These are phyloP conservation scores for Epirrita christyi DNA, from an alignment of 2,888 invertebrate species.

Conservation along the genomic window DNA sequence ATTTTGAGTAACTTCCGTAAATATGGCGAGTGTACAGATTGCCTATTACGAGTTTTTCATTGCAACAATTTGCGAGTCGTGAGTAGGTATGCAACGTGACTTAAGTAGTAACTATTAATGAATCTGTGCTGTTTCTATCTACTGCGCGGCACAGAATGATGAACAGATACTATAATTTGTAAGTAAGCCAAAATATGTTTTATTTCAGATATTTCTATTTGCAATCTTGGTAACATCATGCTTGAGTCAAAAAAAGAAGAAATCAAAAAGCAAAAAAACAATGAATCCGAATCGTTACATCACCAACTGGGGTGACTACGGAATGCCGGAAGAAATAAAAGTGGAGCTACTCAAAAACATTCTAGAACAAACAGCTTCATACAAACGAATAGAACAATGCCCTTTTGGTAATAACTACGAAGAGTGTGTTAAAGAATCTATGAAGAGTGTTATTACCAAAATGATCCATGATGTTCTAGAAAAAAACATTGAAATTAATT, in stretches of 20 bases:
- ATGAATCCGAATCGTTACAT: conserved; percentile 27
- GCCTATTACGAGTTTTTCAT: too few species aligned
- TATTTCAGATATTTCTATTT: conserved; percentile 19
- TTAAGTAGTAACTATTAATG: too few species aligned
- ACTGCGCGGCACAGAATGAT: too few species aligned
- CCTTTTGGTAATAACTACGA: conserved; percentile 36
- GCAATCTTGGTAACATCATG: conserved; percentile 14
- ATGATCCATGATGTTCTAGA: conserved; percentile 8
- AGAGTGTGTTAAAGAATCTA: conserved; percentile 5
- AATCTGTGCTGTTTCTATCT: too few species aligned
- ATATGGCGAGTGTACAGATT: too few species aligned
- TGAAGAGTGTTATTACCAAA: not conserved
- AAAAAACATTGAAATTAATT: not conserved
- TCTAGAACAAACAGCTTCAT: conserved; percentile 35
- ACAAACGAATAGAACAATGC: conserved; percentile 40
- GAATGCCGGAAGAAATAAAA: conserved; percentile 37
- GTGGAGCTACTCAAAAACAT: conserved; percentile 33
- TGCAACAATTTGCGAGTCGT: too few species aligned
- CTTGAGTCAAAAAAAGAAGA: conserved; percentile 1
- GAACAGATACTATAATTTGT: too few species aligned
- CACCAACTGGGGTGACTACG: conserved; percentile 44
- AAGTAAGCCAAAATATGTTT: not conserved
- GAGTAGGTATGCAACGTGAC: too few species aligned
- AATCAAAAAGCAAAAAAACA: conserved; percentile 1
- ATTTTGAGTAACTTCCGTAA: too few species aligned